These are phyloP conservation scores for Orthonychiurus folsomi DNA, from an alignment of 2,888 invertebrate species.

Conservation along the genomic window DNA sequence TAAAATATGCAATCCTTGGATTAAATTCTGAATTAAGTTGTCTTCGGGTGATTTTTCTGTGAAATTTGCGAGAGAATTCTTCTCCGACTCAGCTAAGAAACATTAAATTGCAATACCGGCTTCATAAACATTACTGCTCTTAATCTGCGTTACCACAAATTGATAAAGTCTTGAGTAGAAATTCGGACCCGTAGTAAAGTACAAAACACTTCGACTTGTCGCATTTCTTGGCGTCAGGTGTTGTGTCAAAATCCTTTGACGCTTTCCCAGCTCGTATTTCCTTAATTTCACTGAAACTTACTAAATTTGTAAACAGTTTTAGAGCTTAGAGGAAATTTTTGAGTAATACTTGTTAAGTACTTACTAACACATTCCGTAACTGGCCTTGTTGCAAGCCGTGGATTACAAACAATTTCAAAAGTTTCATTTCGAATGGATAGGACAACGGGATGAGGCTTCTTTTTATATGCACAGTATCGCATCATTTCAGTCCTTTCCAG, in stretches of 20 bases:
- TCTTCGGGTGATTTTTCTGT: too few relatives aligned
- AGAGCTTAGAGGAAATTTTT: too few relatives aligned
- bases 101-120: too few relatives aligned
- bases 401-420: constrained; percentile 4
- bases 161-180: constrained; percentile 77
- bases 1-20: background rate
- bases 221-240: constrained; percentile 72
- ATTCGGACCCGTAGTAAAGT: constrained; percentile 81
- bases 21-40: background rate
- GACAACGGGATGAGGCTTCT: background rate
- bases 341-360: background rate
- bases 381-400: background rate
- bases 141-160: constrained; percentile 49
- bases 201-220: constrained; percentile 77
- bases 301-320: background rate
- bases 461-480: background rate
- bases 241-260: constrained; percentile 82
- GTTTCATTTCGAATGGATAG: constrained; percentile 11
- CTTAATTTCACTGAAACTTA: constrained; percentile 57
- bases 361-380: background rate
- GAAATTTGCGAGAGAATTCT: too few relatives aligned
- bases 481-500: background rate
- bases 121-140: too few relatives aligned
- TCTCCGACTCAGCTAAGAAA: background rate
- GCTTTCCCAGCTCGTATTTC: constrained; percentile 78